Evolutionary conservation across 2,113 vertebrate genomes (phyloP), one percentile per base, ranked within the genome.

Genomic region (Pongo pygmaeus): DNA sequence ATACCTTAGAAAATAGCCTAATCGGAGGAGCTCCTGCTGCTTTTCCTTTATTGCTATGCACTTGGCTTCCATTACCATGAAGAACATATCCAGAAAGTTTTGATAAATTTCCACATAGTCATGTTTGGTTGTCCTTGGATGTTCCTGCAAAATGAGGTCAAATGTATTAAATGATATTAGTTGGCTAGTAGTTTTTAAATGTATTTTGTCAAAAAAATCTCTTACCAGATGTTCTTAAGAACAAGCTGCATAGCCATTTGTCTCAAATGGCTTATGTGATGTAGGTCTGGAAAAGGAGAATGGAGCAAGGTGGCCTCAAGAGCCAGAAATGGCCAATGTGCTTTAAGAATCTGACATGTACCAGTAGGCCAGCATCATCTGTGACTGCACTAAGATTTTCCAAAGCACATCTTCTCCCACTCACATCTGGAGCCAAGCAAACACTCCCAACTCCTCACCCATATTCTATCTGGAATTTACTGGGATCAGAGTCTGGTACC

Each of bases 391-490:
- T 2, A 12, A 40, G 40, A 50, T 17, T 13, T 30, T 57, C 35
- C 25, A 38, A 30, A 91, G 46, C 25, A 16, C 14, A 12, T 14
- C 43, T 12, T 32, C 93, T 83, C 40, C 67, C 57, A 38, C 70
- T 80, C n/a, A 50, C 89, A 79, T 27, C 80, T 48, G 46, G 46
- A 74, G 70, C 32, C 79, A 78, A 70, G 75, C 32, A 70, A 88
- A 98, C 55, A 40, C 50, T 40, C 43, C 61, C 83, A 89, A n/a
- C 87, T 89, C 93, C 77, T 46, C 43, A n/a, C 61, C 89, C 67
- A 84, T 27, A 50, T 43, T 92, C 50, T 91, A 69, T 91, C 85
- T 97, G 92, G 92, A 97, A 97, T 95, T 96, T 81, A 97, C 90
- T 92, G 72, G 57, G 57, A 97, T 57, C 50, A 32, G 18, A 35